These are phyloP conservation scores for Sthenelais limicola DNA, from an alignment of 2,888 invertebrate species.

Conservation along the genomic window DNA sequence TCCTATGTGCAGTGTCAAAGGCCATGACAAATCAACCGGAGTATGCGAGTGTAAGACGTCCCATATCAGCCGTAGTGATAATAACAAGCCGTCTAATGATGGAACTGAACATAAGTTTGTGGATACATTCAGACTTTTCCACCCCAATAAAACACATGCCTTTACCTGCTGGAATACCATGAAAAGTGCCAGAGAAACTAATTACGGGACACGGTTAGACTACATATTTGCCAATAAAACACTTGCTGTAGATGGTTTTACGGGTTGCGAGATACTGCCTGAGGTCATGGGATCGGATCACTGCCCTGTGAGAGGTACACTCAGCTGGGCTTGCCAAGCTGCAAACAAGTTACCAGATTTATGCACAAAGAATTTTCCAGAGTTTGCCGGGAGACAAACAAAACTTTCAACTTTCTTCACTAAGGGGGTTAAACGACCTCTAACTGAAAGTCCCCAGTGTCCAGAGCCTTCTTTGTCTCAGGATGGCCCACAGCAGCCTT, in stretches of 20 bases:
- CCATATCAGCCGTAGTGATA: neutral
- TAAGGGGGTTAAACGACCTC: constrained; percentile 46
- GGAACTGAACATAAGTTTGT: too few species aligned
- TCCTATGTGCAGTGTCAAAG: too few species aligned
- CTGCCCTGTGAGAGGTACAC: constrained; percentile 73
- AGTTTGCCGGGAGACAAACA: constrained; percentile 73
- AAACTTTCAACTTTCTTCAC: constrained; percentile 65
- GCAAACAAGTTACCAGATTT: constrained; percentile 67
- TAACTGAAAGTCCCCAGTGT: neutral
- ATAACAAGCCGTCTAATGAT: neutral
- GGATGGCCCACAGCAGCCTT: too few species aligned
- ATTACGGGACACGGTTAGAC: constrained; percentile 75
- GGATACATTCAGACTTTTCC: constrained; percentile 73
- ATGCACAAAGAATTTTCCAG: constrained; percentile 73
- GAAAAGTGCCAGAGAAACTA: constrained; percentile 73
- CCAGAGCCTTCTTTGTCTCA: neutral
- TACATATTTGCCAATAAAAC: constrained; percentile 72
- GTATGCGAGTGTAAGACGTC: too few species aligned
- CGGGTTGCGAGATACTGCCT: constrained; percentile 62
- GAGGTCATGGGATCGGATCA: constrained; percentile 74
- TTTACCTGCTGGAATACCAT: constrained; percentile 75
- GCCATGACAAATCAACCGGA: too few species aligned
- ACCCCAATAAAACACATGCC: constrained; percentile 70
- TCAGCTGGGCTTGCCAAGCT: constrained; percentile 58
- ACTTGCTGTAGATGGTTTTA: constrained; percentile 48